Base-by-base conservation (phyloP, 2,888 invertebrate genomes). In the Macrosoma leucophasiata region DNA sequence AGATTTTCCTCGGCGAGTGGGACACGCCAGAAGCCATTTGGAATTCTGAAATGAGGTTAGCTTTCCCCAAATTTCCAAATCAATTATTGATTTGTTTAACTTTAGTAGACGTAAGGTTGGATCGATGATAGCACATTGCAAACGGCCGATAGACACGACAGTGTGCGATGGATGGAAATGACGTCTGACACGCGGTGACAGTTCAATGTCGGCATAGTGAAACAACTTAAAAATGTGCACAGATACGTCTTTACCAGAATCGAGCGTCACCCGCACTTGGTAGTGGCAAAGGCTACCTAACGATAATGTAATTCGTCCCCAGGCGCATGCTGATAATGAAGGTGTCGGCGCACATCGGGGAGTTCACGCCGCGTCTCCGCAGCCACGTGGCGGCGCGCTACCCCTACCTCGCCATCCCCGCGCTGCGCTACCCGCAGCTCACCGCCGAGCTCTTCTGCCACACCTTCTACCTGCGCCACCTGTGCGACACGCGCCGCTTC, bases 1-100 rank as follows among this genome's bases (percentile, higher is more conserved):
- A 99, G 79, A 97, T 96, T 56, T 96, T 94, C 77, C 86, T 98
- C 10, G 98, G 98, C 0, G 99, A 99, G 81, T 99, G 95, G 84
- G 98, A 99, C 75, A 99, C 98, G 4, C 99, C 99, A 0, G 99
- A 99, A 81, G 98, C 97, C 0, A 99, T 99, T 47, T 99, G 99
- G 99, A 98, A 95, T 68, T 89, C 92, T 0, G 97, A 97, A 78
- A 99, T 99, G 98, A 90, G 94, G 91, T 90, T 50, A 7, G n/a
- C n/a, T n/a, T n/a, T n/a, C n/a, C n/a, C n/a, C n/a, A n/a, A n/a
- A n/a, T n/a, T n/a, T n/a, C n/a, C n/a, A n/a, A n/a, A n/a, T n/a
- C n/a, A n/a, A n/a, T n/a, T n/a, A n/a, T n/a, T n/a, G n/a, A n/a
- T n/a, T n/a, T n/a, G n/a, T n/a, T n/a, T n/a, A n/a, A n/a, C n/a